Evolutionary conservation across 2,888 invertebrate species (phyloP), one percentile per base, ranked within the genome.

Genomic region (Imbricaverruca yamaguchii): DNA sequence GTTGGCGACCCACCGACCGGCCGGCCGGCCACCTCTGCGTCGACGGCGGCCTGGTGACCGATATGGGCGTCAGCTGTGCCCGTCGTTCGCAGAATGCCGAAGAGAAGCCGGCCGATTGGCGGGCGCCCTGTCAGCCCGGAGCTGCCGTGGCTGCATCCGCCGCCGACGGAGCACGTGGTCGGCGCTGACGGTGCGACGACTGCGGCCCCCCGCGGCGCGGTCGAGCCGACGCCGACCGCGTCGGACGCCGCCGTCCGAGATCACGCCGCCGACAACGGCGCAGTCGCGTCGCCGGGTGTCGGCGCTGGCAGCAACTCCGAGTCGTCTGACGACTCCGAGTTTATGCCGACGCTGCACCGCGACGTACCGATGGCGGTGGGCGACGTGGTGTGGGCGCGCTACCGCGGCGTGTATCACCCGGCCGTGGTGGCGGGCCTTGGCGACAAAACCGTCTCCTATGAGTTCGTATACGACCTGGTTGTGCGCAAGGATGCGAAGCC

Each of bases 31-130:
- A 87, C 65, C 83, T 84, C 39, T 87, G 87, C 84, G 82, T 83
- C 25, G 86, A 87, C 81, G 82, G 82, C 23, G 86, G 86, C 55
- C 55, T 9, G 56, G n/a, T 25, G 53, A 53, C 77, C 55, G 80
- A 57, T 15, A 21, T 18, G 25, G 88, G 87, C 82, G 80, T 82
- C 21, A 86, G 87, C 82, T 83, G 83, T 25, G 80, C 87, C 23
- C 86, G 87, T 82, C 85, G 87, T 1, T 85, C 87, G 13, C 87
- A 87, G 84, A 87, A 87, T 8, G 84, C 86, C 25, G 87, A 87
- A 82, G 84, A 84, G 81, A 85, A 87, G 39, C 4, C 39, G 39
- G 4, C 39, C 39, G 39, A 39, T 39, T 39, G 39, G 39, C 39
- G 39, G 39, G 39, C 39, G 39, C 39, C 57, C 86, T 86, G 15